Evolutionary conservation across 2,797 vertebrate species (phyloP).

Genomic region (Acrocephalus scirpaceus): DNA sequence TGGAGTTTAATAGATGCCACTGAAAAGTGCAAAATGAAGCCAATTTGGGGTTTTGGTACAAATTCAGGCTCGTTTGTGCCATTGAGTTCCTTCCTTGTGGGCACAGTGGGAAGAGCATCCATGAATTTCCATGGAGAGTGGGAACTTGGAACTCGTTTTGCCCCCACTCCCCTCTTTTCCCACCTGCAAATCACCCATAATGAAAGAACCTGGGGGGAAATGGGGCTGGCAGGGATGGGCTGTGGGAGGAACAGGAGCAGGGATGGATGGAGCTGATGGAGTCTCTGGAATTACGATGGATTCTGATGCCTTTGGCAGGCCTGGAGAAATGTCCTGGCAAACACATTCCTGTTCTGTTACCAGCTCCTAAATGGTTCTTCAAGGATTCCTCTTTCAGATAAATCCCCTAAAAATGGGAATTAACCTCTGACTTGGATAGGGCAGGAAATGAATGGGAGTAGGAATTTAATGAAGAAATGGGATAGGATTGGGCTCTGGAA

Average conservation of each 20-base stretch:
- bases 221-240: neutral
- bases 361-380: neutral
- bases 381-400: neutral
- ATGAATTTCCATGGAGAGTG: accelerated
- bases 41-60: neutral
- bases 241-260: no score
- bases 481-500: neutral
- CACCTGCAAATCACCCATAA: neutral
- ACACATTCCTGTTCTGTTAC: neutral
- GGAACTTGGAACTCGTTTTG: accelerated
- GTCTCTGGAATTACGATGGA: neutral
- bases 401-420: neutral
- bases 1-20: neutral
- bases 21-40: neutral
- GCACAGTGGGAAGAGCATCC: neutral
- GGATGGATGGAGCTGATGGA: neutral
- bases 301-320: neutral
- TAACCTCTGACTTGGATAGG: neutral
- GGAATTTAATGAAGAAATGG: neutral
- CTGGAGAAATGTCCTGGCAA: neutral
- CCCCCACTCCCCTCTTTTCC: accelerated
- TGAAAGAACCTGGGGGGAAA: neutral
- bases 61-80: neutral
- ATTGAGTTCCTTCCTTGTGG: neutral
- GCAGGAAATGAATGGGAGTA: no score